phyloP scores from a whole-genome alignment of 1,140 invertebrate species.

The Rhopalosiphum padi region DNA sequence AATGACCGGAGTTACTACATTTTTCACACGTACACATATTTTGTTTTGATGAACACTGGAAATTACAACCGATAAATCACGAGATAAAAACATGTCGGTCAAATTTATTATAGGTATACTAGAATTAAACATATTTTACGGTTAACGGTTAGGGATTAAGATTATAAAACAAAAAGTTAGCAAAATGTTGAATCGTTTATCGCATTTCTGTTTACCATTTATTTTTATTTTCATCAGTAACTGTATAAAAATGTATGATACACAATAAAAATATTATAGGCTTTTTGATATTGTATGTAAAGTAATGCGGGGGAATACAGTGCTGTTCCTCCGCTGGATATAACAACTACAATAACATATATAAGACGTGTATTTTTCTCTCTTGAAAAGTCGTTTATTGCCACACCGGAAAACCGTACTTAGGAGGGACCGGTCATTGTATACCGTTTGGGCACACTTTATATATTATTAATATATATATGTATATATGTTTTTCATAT shows the following conservation, averaged over 20 bases:
- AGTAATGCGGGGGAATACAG: not conserved
- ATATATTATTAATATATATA: not conserved
- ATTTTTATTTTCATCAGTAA: not conserved
- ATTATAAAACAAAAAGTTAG: not conserved
- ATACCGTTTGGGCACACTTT: conserved; percentile 24
- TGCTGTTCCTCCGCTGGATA: not conserved
- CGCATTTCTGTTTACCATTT: not conserved
- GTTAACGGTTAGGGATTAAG: not conserved
- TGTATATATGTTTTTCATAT: not conserved
- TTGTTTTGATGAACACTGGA: not conserved
- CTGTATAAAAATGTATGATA: not conserved
- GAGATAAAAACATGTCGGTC: not conserved
- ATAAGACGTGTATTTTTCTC: not conserved
- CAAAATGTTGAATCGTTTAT: not conserved
- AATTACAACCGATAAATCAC: not conserved
- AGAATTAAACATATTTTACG: not conserved
- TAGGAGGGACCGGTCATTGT: conserved; percentile 1
- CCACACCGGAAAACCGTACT: conserved; percentile 38
- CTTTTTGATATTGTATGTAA: not conserved
- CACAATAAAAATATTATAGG: not conserved
- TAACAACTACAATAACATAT: not conserved
- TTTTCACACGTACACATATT: not conserved
- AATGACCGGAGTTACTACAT: too few species aligned
- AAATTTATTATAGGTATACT: too few species aligned
- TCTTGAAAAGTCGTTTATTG: conserved; percentile 1